Evolutionary conservation across 1,140 invertebrate genomes (phyloP).

Genomic region (Andricus grossulariae): DNA sequence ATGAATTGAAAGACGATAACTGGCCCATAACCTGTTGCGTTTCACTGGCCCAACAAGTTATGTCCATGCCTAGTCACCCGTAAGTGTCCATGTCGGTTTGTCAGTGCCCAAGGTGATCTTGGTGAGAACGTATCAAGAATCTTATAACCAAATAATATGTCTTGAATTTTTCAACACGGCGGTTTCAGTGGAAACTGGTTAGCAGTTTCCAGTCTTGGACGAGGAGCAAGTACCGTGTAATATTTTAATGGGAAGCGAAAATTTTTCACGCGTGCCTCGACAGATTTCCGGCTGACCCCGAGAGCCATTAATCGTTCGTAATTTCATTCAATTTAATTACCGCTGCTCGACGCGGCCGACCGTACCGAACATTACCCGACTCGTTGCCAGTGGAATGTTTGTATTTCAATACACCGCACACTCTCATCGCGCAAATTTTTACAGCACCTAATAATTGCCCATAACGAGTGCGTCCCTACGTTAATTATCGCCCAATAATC

Average conservation of each 20-base stretch:
- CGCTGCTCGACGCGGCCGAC: conserved; percentile 31
- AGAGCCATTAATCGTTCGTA: conserved; percentile 66
- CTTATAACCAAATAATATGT: too few relatives aligned
- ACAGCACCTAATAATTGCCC: conserved; percentile 62
- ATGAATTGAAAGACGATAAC: too few relatives aligned
- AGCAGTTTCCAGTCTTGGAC: too few relatives aligned
- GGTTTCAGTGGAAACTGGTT: too few relatives aligned
- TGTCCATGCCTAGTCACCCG: too few relatives aligned
- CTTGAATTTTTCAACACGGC: too few relatives aligned
- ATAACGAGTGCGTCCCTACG: conserved; percentile 57
- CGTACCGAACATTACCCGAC: conserved; percentile 1
- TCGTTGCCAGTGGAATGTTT: conserved; percentile 43
- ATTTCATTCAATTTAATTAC: conserved; percentile 72
- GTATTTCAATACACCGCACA: conserved; percentile 68
- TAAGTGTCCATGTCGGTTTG: too few relatives aligned
- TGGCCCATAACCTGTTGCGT: too few relatives aligned
- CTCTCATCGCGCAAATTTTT: conserved; percentile 51
- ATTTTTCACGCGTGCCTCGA: conserved; percentile 47
- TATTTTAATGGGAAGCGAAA: not conserved
- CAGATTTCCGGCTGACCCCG: conserved; percentile 37
- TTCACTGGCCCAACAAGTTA: too few relatives aligned
- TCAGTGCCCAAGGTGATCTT: too few relatives aligned
- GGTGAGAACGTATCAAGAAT: too few relatives aligned
- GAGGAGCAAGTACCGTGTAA: not conserved
- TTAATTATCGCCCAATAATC: conserved; percentile 41